phyloP scores from a whole-genome alignment of 2,113 vertebrate genomes.

The Madoqua kirkii region DNA sequence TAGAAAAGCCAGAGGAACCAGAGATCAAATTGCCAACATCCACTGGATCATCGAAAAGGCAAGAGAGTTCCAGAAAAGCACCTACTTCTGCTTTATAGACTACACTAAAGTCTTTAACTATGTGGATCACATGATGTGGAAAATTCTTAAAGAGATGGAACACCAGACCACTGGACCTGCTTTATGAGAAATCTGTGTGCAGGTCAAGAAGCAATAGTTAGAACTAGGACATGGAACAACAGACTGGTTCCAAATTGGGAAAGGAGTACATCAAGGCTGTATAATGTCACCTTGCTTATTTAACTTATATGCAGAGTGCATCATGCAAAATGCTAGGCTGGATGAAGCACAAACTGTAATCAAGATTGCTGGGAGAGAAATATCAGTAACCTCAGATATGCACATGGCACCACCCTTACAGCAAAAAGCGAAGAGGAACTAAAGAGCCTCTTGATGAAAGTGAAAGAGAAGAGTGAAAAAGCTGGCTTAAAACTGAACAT shows the following conservation, averaged over 20 bases:
- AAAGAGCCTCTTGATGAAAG: not conserved
- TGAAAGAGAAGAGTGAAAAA: not conserved
- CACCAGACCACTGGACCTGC: not conserved
- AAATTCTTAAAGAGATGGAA: not conserved
- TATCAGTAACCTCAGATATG: not conserved
- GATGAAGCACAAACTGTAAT: not conserved
- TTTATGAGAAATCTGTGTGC: not conserved
- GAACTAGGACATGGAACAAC: not conserved
- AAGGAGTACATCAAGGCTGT: not conserved
- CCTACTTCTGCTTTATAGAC: not conserved
- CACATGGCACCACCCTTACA: not conserved
- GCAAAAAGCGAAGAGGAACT: not conserved
- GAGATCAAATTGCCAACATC: not conserved
- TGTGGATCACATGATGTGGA: not conserved
- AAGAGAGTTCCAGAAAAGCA: not conserved
- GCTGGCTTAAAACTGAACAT: not conserved
- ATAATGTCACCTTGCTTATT: not conserved
- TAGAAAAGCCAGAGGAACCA: not conserved
- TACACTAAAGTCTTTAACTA: not conserved
- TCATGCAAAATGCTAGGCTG: not conserved
- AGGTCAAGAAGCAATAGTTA: not conserved
- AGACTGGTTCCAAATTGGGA: not conserved
- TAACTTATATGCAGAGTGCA: not conserved
- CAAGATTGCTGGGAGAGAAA: not conserved
- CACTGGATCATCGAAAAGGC: fast-evolving